Conservation (phyloP, 2,113 vertebrate genomes). For the Chinchilla lanigera region DNA sequence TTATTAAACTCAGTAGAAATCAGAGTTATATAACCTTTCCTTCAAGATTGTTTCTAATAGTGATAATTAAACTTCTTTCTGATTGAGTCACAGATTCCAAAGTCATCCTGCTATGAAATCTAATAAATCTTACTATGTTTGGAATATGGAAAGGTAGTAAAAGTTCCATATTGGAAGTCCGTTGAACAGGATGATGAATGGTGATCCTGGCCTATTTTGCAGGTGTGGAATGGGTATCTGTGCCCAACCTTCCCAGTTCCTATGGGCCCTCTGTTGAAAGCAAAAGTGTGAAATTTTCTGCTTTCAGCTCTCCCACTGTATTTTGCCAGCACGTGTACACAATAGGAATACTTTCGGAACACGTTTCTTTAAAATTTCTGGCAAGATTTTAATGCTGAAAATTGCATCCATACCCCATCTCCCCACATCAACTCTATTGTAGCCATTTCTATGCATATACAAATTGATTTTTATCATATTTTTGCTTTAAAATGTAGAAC, state of each 20-base stretch:
- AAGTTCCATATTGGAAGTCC: neutral
- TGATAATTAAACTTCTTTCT: neutral
- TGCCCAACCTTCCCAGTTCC: neutral
- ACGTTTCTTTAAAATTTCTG: neutral
- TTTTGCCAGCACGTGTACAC: neutral
- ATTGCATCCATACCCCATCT: neutral
- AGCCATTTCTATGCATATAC: neutral
- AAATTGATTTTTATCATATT: neutral
- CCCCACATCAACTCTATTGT: neutral
- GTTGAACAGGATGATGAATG: neutral
- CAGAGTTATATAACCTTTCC: neutral
- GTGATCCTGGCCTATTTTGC: neutral
- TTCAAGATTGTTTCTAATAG: neutral
- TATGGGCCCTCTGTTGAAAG: neutral
- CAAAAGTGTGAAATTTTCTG: neutral
- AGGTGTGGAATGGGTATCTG: neutral
- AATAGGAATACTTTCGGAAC: neutral
- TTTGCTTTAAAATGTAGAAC: conserved; percentile 13
- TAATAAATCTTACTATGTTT: conserved; percentile 20
- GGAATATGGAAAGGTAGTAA: neutral
- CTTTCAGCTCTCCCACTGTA: neutral
- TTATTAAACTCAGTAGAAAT: neutral
- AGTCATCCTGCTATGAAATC: neutral
- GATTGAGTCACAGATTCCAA: conserved; percentile 2
- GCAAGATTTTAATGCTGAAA: neutral